Evolutionary conservation across 1,140 invertebrate species (phyloP).

Genomic region (Drosophila ficusphila): DNA sequence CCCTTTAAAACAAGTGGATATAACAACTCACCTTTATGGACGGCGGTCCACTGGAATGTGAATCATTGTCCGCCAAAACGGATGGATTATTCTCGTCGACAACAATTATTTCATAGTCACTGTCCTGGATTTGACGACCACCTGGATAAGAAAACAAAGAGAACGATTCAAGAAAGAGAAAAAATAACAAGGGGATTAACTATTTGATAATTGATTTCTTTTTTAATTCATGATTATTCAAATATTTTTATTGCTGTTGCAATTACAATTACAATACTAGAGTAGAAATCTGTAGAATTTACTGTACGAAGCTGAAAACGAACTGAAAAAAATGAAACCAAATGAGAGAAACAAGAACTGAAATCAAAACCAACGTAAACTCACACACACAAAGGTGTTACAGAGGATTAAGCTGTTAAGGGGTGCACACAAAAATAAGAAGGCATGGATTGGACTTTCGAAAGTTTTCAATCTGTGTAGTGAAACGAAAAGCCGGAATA

Average conservation of each 20-base stretch:
- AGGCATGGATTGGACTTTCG: too few species aligned
- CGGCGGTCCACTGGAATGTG: constrained; percentile 88
- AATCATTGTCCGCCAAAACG: constrained; percentile 90
- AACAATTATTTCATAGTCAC: constrained; percentile 95
- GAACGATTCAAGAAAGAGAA: neutral
- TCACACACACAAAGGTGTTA: constrained; percentile 30
- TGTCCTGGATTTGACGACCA: constrained; percentile 87
- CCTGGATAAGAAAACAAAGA: constrained; percentile 66
- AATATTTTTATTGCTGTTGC: constrained; percentile 10
- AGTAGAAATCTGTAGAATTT: constrained; percentile 48
- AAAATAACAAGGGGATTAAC: neutral
- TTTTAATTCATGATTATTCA: constrained; percentile 5
- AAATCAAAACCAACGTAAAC: neutral
- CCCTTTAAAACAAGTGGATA: neutral
- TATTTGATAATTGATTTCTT: neutral
- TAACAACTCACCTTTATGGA: constrained; percentile 91
- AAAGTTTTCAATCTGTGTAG: too few species aligned
- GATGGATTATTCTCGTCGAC: constrained; percentile 95
- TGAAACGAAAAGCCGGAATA: too few species aligned
- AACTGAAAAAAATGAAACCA: constrained; percentile 1
- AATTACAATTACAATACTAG: constrained; percentile 45
- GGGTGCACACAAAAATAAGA: neutral
- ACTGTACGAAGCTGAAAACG: constrained; percentile 44
- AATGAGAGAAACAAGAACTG: neutral
- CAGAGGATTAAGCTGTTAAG: constrained; percentile 6